Percentiles rank a stretch among this genome's conserved stretches.
These are phyloP conservation scores for Oceanites oceanicus DNA, from an alignment of 2,113 vertebrate genomes.

Conservation along the genomic window DNA sequence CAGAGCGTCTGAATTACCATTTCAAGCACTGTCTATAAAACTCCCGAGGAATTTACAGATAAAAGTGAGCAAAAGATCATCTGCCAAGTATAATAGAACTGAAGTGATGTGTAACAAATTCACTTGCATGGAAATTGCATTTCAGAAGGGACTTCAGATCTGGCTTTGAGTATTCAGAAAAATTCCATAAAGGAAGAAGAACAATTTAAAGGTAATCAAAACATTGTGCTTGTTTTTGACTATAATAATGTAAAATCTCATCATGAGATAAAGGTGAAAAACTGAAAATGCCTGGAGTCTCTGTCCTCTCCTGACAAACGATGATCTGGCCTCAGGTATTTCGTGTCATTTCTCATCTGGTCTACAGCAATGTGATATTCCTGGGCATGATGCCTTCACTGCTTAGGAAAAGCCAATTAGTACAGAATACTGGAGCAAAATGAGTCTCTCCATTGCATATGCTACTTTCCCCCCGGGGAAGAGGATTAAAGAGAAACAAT, in stretches of 20 bases:
- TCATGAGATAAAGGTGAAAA: background rate
- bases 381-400: background rate
- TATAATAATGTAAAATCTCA: background rate
- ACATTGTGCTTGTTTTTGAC: background rate
- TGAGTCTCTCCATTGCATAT: background rate
- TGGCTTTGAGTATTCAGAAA: background rate
- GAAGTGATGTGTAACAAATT: conserved; percentile 3
- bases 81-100: background rate
- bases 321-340: background rate
- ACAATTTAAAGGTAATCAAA: background rate
- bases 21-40: conserved; percentile 17
- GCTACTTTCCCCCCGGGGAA: background rate
- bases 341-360: background rate
- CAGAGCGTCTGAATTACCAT: background rate
- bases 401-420: conserved; percentile 41
- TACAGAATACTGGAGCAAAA: conserved; percentile 2
- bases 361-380: background rate
- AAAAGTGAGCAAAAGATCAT: conserved; percentile 27
- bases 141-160: background rate
- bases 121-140: background rate
- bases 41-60: background rate
- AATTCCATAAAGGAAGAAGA: background rate
- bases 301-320: background rate
- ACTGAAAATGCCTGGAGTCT: background rate
- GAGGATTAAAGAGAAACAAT: conserved; percentile 10